phyloP scores from a whole-genome alignment of 2,888 invertebrate genomes.

The Xestia ashworthii region DNA sequence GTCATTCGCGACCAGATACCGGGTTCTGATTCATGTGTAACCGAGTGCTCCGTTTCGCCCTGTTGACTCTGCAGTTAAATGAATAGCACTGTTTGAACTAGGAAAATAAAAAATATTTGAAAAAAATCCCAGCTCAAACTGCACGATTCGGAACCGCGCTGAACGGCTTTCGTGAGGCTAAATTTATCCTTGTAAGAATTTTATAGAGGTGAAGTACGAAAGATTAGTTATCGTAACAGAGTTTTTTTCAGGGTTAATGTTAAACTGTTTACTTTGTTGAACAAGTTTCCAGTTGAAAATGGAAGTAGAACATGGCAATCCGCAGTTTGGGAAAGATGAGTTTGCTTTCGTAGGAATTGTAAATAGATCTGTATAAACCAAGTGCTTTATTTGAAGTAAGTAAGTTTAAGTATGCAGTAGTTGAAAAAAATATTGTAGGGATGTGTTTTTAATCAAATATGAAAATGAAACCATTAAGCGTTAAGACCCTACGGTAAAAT shows the following conservation, averaged over 20 bases:
- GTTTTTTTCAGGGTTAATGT: conserved; percentile 39
- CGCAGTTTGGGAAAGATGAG: conserved; percentile 20
- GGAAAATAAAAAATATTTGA: conserved; percentile 62
- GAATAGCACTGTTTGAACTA: conserved; percentile 54
- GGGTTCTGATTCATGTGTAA: conserved; percentile 59
- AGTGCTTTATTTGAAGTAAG: no score
- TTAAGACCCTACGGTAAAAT: no score
- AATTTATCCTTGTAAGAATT: conserved; percentile 43
- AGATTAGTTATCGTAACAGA: conserved; percentile 36
- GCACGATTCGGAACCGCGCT: conserved; percentile 18
- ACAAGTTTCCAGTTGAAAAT: conserved; percentile 28
- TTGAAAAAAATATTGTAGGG: not conserved
- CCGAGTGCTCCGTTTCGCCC: conserved; percentile 58
- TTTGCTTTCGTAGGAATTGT: not conserved
- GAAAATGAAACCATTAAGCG: no score
- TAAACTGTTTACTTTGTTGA: conserved; percentile 32
- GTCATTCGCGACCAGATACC: conserved; percentile 60
- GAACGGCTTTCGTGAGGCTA: conserved; percentile 26
- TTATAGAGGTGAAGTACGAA: conserved; percentile 39
- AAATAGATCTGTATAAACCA: not conserved
- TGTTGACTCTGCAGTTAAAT: conserved; percentile 71
- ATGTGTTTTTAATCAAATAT: not conserved
- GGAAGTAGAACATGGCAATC: conserved; percentile 33
- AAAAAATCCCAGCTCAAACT: conserved; percentile 50
- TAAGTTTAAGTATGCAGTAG: not conserved